Evolutionary conservation across 2,113 vertebrate genomes (phyloP), one percentile per base, ranked within the genome.

Genomic region (Rhombomys opimus): DNA sequence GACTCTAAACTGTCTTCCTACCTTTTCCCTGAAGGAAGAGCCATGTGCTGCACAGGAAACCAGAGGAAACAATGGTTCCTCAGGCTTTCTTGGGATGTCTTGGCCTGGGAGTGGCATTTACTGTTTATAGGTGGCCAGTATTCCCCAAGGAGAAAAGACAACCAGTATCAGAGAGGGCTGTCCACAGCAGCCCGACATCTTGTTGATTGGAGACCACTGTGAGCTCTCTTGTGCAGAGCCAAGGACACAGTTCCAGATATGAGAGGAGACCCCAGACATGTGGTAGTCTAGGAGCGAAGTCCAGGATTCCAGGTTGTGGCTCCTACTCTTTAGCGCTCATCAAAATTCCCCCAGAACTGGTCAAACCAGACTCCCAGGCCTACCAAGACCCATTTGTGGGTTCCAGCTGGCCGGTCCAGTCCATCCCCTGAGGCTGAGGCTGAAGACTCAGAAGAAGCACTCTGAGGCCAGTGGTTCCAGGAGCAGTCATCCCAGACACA

Each of bases 391-490:
- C 20, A 30, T 35, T 32, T 23, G n/a, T 59, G 46, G 52, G 25
- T 50, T 13, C 65, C 35, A 20, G 7, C 20, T 12, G 9, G 2
- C 2, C n/a, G 57, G 9, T 14, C 30, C 41, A 77, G 13, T 22
- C 52, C 41, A 5, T 65, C 57, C 10, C 41, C 17, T 18, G n/a
- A 35, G 2, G 17, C 32, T 61, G 27, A 50, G n/a, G 38, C 6
- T 38, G 23, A 7, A 3, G 2, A 8, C 17, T 32, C 54, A 18
- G 73, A 54, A 38, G 13, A 52, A 11, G 2, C 35, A 11, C 13
- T 3, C 9, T 1, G 0, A 32, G 5, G 25, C 15, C 2, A 0
- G 50, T 2, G 0, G 14, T 22, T 52, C 18, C 0, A 12, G 22
- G 11, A 46, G 0, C 18, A 14, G 7, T 46, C 35, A 57, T 1